A percentile compares a stretch with the other conserved stretches of the same genome.
Conservation (phyloP, 2,113 vertebrate genomes). For the Protomyctophum bolini region DNA sequence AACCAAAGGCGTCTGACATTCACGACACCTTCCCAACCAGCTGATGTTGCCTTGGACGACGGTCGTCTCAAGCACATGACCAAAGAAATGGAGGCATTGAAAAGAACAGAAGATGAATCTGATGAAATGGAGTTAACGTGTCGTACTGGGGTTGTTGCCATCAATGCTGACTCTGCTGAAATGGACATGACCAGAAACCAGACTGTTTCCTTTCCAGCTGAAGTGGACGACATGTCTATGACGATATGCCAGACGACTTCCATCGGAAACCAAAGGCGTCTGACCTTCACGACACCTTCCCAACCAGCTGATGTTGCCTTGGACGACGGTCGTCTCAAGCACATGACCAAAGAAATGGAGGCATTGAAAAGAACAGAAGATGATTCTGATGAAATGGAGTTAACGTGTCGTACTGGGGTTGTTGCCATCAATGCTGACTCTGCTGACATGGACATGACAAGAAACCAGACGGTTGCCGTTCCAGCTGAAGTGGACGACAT, state of each 20-base stretch:
- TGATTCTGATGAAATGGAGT: too few species aligned
- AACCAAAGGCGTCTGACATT: conserved; percentile 36
- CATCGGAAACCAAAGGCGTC: conserved; percentile 30
- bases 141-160: too few species aligned
- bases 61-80: conserved; percentile 62
- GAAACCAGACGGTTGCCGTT: conserved; percentile 32
- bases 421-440: too few species aligned
- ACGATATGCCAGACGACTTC: too few species aligned
- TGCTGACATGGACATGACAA: conserved; percentile 35
- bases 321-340: conserved; percentile 54
- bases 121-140: not conserved
- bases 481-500: not conserved
- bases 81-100: not conserved
- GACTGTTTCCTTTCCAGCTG: not conserved
- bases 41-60: conserved; percentile 24
- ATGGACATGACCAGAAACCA: conserved; percentile 46
- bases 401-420: too few species aligned
- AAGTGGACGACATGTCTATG: too few species aligned
- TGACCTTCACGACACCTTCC: conserved; percentile 6
- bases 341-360: conserved; percentile 38
- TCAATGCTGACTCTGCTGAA: conserved; percentile 7
- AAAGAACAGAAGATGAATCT: too few species aligned
- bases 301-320: conserved; percentile 47
- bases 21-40: conserved; percentile 39
- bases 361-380: too few species aligned